These are phyloP conservation scores for Vanessa cardui DNA, from an alignment of 2,888 invertebrate genomes.

Conservation along the genomic window DNA sequence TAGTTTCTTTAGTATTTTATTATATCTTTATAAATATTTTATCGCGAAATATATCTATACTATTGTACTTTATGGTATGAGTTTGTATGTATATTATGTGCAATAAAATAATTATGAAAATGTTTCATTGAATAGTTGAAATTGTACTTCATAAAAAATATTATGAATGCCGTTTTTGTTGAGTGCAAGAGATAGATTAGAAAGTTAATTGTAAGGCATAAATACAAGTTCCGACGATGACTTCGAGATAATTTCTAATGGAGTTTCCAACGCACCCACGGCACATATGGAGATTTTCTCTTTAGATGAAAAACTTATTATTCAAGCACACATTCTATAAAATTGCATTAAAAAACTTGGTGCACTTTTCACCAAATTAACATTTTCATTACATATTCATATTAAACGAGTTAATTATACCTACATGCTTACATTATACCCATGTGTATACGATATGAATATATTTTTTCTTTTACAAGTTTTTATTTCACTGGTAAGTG, in stretches of 20 bases:
- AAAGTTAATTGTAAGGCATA: slow-evolving; percentile 49
- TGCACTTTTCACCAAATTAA: neutral
- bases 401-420: too few species aligned
- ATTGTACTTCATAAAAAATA: slow-evolving; percentile 32
- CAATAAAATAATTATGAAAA: slow-evolving; percentile 14
- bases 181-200: slow-evolving; percentile 46
- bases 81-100: neutral
- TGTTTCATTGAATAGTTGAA: slow-evolving; percentile 22
- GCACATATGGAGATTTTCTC: slow-evolving; percentile 42
- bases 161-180: slow-evolving; percentile 42
- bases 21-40: neutral
- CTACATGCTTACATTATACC: too few species aligned
- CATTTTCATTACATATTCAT: too few species aligned
- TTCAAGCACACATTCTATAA: slow-evolving; percentile 27
- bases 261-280: slow-evolving; percentile 43
- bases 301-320: slow-evolving; percentile 41
- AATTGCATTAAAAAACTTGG: slow-evolving; percentile 15
- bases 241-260: slow-evolving; percentile 48
- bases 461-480: too few species aligned
- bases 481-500: too few species aligned
- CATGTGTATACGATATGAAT: too few species aligned
- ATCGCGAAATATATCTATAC: neutral
- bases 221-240: slow-evolving; percentile 44
- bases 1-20: neutral
- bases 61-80: neutral